These are phyloP conservation scores for Ophion ventricosus DNA, from an alignment of 2,888 invertebrate species.

Conservation along the genomic window DNA sequence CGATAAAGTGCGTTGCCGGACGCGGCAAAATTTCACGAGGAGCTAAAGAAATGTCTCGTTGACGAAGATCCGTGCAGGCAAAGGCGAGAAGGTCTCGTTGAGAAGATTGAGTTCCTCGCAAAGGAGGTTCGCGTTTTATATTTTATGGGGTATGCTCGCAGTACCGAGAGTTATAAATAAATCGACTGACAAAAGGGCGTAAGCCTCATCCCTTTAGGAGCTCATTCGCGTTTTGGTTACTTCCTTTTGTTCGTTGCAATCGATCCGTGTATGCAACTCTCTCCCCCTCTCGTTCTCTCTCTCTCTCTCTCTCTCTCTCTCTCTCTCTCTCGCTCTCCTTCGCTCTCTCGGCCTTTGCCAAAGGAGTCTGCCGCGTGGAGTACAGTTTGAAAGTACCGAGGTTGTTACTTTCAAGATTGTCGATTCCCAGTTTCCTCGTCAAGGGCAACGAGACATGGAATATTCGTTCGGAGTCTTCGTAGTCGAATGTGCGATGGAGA, in stretches of 20 bases:
- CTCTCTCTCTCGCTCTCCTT: conserved; percentile 14
- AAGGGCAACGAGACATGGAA: conserved; percentile 66
- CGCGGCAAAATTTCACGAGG: no score
- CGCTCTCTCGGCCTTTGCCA: conserved; percentile 30
- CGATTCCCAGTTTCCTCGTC: conserved; percentile 67
- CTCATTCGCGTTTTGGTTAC: conserved; percentile 7
- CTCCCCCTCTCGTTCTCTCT: no score
- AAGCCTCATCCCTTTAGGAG: not conserved
- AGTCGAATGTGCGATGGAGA: conserved; percentile 31
- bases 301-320: no score
- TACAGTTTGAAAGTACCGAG: conserved; percentile 62
- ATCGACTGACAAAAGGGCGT: conserved; percentile 2
- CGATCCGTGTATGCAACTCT: not conserved
- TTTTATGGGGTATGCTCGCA: conserved; percentile 40
- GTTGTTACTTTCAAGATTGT: conserved; percentile 65
- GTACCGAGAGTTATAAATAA: conserved; percentile 33
- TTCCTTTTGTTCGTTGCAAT: conserved; percentile 25
- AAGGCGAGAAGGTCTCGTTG: conserved; percentile 49
- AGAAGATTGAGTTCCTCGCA: conserved; percentile 48
- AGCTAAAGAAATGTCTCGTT: conserved; percentile 31
- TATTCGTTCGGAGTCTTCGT: conserved; percentile 39
- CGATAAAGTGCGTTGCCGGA: no score
- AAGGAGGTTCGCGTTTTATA: conserved; percentile 45
- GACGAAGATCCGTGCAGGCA: conserved; percentile 22
- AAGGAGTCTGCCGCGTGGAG: conserved; percentile 25